phyloP scores from a whole-genome alignment of 2,797 vertebrate species.

The Decapterus maruadsi region DNA sequence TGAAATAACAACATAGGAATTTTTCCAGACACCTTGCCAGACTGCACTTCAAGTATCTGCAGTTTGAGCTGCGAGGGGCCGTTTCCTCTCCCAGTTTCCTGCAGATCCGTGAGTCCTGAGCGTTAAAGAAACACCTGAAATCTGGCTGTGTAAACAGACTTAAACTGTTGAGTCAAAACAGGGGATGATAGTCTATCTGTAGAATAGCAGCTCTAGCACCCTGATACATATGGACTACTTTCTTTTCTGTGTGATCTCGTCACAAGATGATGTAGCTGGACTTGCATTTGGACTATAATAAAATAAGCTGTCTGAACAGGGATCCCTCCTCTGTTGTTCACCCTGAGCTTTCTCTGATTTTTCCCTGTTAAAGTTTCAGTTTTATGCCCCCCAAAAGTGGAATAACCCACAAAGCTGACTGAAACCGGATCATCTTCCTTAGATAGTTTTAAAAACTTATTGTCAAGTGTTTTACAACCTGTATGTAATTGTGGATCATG shows the following conservation, averaged over 20 bases:
- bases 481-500: too few relatives aligned
- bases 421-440: too few relatives aligned
- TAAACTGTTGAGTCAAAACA: conserved; percentile 5
- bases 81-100: conserved; percentile 25
- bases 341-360: too few relatives aligned
- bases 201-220: not conserved
- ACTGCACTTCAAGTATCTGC: conserved; percentile 26
- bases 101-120: not conserved
- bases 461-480: too few relatives aligned
- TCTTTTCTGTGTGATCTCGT: not conserved
- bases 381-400: too few relatives aligned
- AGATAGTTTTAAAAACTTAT: too few relatives aligned
- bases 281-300: not conserved
- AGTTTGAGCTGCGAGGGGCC: conserved; percentile 11
- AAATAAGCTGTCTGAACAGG: not conserved
- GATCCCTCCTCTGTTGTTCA: too few relatives aligned
- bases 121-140: conserved; percentile 7
- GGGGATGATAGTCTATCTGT: not conserved
- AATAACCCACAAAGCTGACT: too few relatives aligned
- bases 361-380: too few relatives aligned
- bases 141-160: not conserved
- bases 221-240: not conserved
- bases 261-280: too few relatives aligned
- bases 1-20: conserved; percentile 48
- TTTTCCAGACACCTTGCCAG: conserved; percentile 51